Percentiles rank a stretch among this genome's conserved stretches.
Conservation (phyloP, 92 coral and sea anemone genomes). For the Scolanthus callimorphus region DNA sequence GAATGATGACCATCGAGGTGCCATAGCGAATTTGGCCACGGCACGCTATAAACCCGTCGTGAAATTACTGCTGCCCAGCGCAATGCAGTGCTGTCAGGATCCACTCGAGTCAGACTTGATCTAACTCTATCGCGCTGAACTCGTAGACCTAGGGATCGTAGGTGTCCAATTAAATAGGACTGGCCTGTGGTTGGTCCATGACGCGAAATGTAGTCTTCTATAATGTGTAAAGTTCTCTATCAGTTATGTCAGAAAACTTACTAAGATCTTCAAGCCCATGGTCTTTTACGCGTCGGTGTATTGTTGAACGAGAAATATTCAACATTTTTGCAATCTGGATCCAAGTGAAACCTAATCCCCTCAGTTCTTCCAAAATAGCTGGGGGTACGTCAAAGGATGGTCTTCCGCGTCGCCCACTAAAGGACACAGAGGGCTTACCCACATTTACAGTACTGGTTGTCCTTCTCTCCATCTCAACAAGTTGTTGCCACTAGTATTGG, state of each 20-base stretch:
- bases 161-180: slow-evolving; percentile 38
- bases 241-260: slow-evolving; percentile 54
- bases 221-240: slow-evolving; percentile 39
- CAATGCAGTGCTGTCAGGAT: slow-evolving; percentile 62
- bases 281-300: slow-evolving; percentile 42
- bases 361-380: no score
- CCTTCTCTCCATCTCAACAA: slow-evolving; percentile 11
- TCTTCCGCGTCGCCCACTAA: no score
- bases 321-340: slow-evolving; percentile 36
- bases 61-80: slow-evolving; percentile 77
- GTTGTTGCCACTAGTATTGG: slow-evolving; percentile 8
- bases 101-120: slow-evolving; percentile 57
- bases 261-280: slow-evolving; percentile 32
- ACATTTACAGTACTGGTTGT: slow-evolving; percentile 10
- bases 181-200: slow-evolving; percentile 59
- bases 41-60: slow-evolving; percentile 50
- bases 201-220: slow-evolving; percentile 30
- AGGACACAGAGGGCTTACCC: slow-evolving; percentile 7
- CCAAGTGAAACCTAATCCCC: slow-evolving; percentile 49
- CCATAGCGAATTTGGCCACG: slow-evolving; percentile 74
- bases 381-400: no score
- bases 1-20: slow-evolving; percentile 81
- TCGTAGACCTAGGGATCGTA: slow-evolving; percentile 35
- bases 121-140: slow-evolving; percentile 54
- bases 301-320: slow-evolving; percentile 42